Conservation (phyloP, 2,113 vertebrate genomes). For the Craseonycteris thonglongyai region DNA sequence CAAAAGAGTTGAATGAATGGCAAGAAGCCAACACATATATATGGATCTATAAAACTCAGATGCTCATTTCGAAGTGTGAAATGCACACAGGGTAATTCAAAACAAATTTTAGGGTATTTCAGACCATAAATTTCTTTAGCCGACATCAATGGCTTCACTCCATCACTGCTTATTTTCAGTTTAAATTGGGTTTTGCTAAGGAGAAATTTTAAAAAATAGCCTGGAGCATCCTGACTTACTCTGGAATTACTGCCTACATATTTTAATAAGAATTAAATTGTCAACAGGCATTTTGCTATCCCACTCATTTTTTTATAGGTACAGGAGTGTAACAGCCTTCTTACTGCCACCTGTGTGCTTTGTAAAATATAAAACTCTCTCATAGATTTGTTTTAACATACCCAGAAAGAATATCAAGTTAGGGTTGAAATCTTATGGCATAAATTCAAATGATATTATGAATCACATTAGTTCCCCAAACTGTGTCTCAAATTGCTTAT, state of each 20-base stretch:
- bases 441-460: not conserved
- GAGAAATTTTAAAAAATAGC: not conserved
- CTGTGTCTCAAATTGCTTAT: not conserved
- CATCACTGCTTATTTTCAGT: slow-evolving; percentile 38
- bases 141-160: slow-evolving; percentile 15
- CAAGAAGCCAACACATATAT: not conserved
- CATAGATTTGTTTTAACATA: not conserved
- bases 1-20: slow-evolving; percentile 3
- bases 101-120: slow-evolving; percentile 59
- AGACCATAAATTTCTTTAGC: slow-evolving; percentile 48
- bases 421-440: not conserved
- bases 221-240: not conserved
- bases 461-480: not conserved
- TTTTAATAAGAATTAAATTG: slow-evolving; percentile 55
- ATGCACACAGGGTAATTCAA: slow-evolving; percentile 35
- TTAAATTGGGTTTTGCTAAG: slow-evolving; percentile 56
- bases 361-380: not conserved
- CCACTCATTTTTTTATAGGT: not conserved
- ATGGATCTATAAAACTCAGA: not conserved
- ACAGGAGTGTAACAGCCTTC: not conserved
- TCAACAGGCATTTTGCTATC: not conserved
- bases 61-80: slow-evolving; percentile 35
- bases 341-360: not conserved
- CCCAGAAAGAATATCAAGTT: not conserved
- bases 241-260: slow-evolving; percentile 21